Conservation (phyloP, 2,888 invertebrate species). For the Apoda limacodes region DNA sequence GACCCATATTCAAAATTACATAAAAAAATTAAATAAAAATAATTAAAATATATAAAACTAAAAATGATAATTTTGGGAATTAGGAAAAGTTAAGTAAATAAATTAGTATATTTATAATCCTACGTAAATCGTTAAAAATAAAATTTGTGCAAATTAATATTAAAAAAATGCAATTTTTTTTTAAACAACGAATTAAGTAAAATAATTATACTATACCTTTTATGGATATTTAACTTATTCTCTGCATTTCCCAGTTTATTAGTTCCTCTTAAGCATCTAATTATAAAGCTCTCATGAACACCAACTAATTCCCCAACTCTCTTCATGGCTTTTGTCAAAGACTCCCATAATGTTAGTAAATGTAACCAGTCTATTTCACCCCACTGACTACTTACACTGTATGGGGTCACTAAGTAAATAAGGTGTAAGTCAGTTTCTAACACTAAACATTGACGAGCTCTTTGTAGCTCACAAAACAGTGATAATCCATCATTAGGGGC, state of each 20-base stretch:
- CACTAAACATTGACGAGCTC: conserved; percentile 90
- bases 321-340: conserved; percentile 81
- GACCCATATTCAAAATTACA: no score
- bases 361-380: conserved; percentile 85
- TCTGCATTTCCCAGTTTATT: conserved; percentile 67
- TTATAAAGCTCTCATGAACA: conserved; percentile 86
- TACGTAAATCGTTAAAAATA: no score
- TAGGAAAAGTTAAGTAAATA: no score
- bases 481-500: conserved; percentile 94
- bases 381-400: conserved; percentile 85
- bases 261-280: conserved; percentile 78
- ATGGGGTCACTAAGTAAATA: conserved; percentile 95
- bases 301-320: conserved; percentile 92
- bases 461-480: conserved; percentile 90
- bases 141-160: no score
- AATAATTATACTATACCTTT: conserved; percentile 53
- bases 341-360: conserved; percentile 85
- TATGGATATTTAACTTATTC: conserved; percentile 72
- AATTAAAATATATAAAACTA: no score
- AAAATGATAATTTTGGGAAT: no score
- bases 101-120: no score
- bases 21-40: no score
- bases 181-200: neutral
- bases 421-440: conserved; percentile 95
- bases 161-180: conserved; percentile 8